Base-by-base conservation (phyloP, 37 sponge, comb jelly and placozoan genomes). In the Axinella damicornis region DNA sequence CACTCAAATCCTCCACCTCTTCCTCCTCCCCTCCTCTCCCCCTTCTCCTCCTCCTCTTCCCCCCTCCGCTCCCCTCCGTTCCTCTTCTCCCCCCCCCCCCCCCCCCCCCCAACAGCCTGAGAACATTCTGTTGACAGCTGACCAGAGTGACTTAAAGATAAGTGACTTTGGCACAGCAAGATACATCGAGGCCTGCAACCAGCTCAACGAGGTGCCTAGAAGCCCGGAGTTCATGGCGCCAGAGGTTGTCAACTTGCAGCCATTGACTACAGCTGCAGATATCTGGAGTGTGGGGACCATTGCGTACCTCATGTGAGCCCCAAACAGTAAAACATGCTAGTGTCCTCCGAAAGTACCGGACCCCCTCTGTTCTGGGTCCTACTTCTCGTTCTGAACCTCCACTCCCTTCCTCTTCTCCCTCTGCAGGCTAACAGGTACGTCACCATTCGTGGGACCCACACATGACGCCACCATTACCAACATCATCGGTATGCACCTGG, bases 281-380 rank as follows among this genome's bases (percentile, higher is more conserved):
- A 80, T 90, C 27, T 90, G 91, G 91, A 90, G 85, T 65, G 65
- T 78, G 20, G 85, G 85, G 15, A 70, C 46, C 20, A 27, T 79
- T 24, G 59, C 69, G 0, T 76, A 70, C 27, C 57, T 75, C 72
- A 83, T 89, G 83, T 83, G 28, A 77, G 83, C 77, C 22, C 46
- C 4, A 12, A 12, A 46, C 9, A 9, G 46, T n/a, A n/a, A n/a
- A n/a, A n/a, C n/a, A n/a, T n/a, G 25, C 15, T 78, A 22, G n/a
- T 35, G 18, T n/a, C 63, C 25, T 75, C 25, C 61, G 25, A 35
- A 18, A 77, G 57, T 20, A 34, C 27, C 31, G 78, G 17, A 15
- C 15, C 2, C 2, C 14, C 32, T 66, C 15, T 24, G 57, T 25
- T 59, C n/a, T n/a, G n/a, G n/a, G n/a, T n/a, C n/a, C n/a, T n/a